Base-by-base conservation (phyloP, 2,797 vertebrate species). In the Hypotaenidia okinawae region DNA sequence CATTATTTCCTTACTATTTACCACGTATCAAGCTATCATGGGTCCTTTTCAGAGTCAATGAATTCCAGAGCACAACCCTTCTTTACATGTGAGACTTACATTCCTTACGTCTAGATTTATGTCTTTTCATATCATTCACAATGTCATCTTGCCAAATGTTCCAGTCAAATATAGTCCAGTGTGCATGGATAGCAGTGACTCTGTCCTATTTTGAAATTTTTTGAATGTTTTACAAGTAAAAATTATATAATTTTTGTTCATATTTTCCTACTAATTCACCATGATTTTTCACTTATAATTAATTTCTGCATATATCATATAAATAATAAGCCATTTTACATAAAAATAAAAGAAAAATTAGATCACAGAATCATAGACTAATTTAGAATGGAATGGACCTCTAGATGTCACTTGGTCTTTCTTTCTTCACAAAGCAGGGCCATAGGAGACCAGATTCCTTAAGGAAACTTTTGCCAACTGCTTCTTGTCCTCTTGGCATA, bases 401-500 rank as follows among this genome's bases (percentile, higher is more conserved):
- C 57, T 67, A 59, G 21, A 55, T 7, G 10, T 4, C 12, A 52
- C 15, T 30, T 75, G 9, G 39, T 19, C 15, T 74, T 77, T 84
- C n/a, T 24, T 1, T 39, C 13, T 69, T 69, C 27, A 9, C 32
- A 51, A 35, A 77, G 5, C 15, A 45, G 16, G 10, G 13, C 5
- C 16, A 5, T 87, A 58, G 0, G 2, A 69, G 12, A 62, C 6
- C 39, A 76, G 6, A 2, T 30, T 66, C 7, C 13, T 57, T 9
- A 75, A 6, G 7, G 2, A 3, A 63, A 37, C 27, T 82, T 90
- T 62, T 61, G 4, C 49, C 37, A 69, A 9, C 19, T 24, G 5
- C 13, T 19, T 33, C 16, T 43, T 78, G 10, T 47, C 21, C 13
- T 32, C 6, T 57, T 47, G 25, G 7, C 0, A 0, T 23, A 33